Base-by-base conservation (phyloP, 2,113 vertebrate genomes). In the Menidia beryllina region DNA sequence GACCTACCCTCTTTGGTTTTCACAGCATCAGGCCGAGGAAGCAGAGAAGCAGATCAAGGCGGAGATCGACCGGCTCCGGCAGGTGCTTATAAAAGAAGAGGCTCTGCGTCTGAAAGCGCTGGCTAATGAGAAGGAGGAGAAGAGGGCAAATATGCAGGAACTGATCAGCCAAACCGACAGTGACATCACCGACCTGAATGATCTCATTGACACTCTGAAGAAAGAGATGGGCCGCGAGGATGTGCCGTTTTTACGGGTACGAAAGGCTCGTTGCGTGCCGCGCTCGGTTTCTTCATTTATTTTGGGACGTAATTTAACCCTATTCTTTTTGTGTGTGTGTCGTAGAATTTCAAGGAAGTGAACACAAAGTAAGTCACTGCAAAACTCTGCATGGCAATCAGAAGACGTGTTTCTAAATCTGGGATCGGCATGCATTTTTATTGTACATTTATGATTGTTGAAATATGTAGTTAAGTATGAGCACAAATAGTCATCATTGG, bases 201-300 rank as follows among this genome's bases (percentile, higher is more conserved):
- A 85, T 49, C 69, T 92, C 24, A 81, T 88, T 11, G 77, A 90
- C 0, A 56, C 61, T 0, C 47, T 93, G 34, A 91, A 86, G 55
- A 91, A 72, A 64, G 89, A 92, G 69, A 91, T 92, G 88, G 86
- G 85, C 12, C 82, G 86, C 0, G 91, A 93, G 19, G 89, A 93
- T 58, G 41, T 93, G 4, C 24, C 62, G 5, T 74, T 94, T 15
- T 30, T 92, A 26, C 76, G 58, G 85, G 93, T 92, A 80, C 69
- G 49, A 38, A 50, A 45, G n/a, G 20, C 43, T 24, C 24, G 6
- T 27, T 3, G 0, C 10, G 1, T 14, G 27, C 25, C 7, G 49
- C 17, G 0, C 43, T 64, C 34, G 52, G 6, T 54, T 2, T 45
- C n/a, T 53, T 1, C 17, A 49, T 5, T 62, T 57, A 23, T 27